phyloP scores from a whole-genome alignment of 2,797 vertebrate species.

The Gambusia yucatana region DNA sequence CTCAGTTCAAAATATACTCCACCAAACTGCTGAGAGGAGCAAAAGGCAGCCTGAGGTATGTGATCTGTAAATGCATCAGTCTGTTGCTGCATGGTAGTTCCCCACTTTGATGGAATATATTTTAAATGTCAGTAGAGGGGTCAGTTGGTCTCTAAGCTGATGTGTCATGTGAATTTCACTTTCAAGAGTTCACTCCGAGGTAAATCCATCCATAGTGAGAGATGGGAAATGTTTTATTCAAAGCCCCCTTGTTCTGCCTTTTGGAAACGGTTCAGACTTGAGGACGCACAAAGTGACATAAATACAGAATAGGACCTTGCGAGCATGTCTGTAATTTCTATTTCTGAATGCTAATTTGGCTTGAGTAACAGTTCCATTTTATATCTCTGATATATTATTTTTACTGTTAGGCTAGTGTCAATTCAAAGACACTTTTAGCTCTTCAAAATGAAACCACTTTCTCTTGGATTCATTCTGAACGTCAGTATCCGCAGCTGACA shows the following conservation, averaged over 20 bases:
- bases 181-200: slow-evolving; percentile 47
- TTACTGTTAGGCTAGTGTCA: not conserved
- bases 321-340: slow-evolving; percentile 29
- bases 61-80: slow-evolving; percentile 33
- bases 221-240: slow-evolving; percentile 69
- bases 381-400: slow-evolving; percentile 47
- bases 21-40: not conserved
- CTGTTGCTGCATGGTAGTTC: slow-evolving; percentile 9
- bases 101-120: slow-evolving; percentile 37
- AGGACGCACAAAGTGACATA: slow-evolving; percentile 38
- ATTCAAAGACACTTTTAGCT: not conserved
- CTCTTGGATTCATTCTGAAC: not conserved
- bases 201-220: slow-evolving; percentile 40
- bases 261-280: slow-evolving; percentile 37
- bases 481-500: not conserved
- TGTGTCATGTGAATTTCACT: slow-evolving; percentile 43
- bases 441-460: not conserved
- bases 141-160: slow-evolving; percentile 46
- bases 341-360: slow-evolving; percentile 32
- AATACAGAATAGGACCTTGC: slow-evolving; percentile 40
- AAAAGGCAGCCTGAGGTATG: slow-evolving; percentile 18
- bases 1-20: not conserved
- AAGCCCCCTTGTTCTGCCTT: slow-evolving; percentile 40
- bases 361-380: slow-evolving; percentile 17
- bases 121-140: slow-evolving; percentile 43